Percentiles rank a stretch among this genome's conserved stretches.
These are phyloP conservation scores for Malurus melanocephalus DNA, from an alignment of 2,113 vertebrate species.

Conservation along the genomic window DNA sequence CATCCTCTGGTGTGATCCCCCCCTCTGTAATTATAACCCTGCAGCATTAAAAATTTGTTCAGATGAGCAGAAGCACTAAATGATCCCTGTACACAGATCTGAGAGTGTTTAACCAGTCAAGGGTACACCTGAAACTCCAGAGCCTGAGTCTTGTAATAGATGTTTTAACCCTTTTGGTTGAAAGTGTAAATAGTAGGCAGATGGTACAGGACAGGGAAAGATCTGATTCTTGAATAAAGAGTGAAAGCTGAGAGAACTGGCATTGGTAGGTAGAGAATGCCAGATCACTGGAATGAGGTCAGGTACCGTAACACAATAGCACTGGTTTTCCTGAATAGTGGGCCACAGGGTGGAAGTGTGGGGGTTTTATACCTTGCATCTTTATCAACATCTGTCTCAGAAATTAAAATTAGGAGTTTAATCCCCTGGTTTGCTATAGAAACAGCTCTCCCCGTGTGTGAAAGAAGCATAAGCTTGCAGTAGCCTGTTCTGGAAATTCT, in stretches of 20 bases:
- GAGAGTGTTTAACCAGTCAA: neutral
- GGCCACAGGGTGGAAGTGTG: neutral
- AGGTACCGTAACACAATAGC: neutral
- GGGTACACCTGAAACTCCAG: neutral
- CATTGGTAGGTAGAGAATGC: neutral
- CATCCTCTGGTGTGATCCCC: neutral
- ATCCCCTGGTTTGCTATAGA: neutral
- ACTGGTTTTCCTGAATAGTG: neutral
- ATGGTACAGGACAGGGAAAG: neutral
- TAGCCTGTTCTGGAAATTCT: constrained; percentile 25
- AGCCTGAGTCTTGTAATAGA: neutral
- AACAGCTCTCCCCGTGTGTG: neutral
- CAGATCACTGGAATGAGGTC: neutral
- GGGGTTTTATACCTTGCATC: neutral
- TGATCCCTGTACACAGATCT: accelerated
- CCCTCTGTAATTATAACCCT: neutral
- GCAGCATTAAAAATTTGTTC: neutral
- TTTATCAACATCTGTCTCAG: neutral
- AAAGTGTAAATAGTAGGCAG: neutral
- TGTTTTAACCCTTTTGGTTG: neutral
- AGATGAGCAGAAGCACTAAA: neutral
- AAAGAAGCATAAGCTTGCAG: constrained; percentile 1
- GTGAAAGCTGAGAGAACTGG: neutral
- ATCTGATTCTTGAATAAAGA: neutral
- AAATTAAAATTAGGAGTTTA: neutral